These are phyloP conservation scores for Barypeithes pellucidus DNA, from an alignment of 2,888 invertebrate species.

Conservation along the genomic window DNA sequence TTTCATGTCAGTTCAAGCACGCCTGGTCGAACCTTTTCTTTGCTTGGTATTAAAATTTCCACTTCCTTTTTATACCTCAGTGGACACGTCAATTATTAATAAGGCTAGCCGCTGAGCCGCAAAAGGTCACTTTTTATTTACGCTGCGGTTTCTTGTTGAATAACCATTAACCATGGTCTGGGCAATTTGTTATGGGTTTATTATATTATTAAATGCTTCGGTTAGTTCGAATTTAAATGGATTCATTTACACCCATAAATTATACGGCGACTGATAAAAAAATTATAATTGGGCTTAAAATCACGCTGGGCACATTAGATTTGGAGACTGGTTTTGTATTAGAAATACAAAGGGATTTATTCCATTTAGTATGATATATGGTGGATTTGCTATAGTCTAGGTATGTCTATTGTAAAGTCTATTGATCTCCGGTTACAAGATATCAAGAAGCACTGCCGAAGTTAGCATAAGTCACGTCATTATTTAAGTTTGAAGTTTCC, in stretches of 20 bases:
- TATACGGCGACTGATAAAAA: slow-evolving; percentile 14
- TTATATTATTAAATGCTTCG: slow-evolving; percentile 43
- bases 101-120: slow-evolving; percentile 41
- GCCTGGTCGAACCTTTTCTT: slow-evolving; percentile 31
- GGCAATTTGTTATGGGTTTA: slow-evolving; percentile 47
- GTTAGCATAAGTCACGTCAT: no score
- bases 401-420: no score
- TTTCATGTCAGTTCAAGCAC: slow-evolving; percentile 40
- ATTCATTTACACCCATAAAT: slow-evolving; percentile 27
- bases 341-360: no score
- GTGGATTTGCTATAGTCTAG: no score
- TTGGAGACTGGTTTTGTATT: no score
- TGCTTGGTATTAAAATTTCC: slow-evolving; percentile 38
- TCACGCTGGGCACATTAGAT: not conserved
- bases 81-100: slow-evolving; percentile 52
- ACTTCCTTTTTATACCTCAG: slow-evolving; percentile 39
- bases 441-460: no score
- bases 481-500: no score
- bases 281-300: not conserved
- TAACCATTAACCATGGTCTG: slow-evolving; percentile 34
- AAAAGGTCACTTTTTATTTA: slow-evolving; percentile 51
- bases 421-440: no score
- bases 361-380: no score
- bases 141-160: slow-evolving; percentile 49
- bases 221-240: slow-evolving; percentile 27